Conservation (phyloP, 2,797 vertebrate species). For the Eutrigla gurnardus region DNA sequence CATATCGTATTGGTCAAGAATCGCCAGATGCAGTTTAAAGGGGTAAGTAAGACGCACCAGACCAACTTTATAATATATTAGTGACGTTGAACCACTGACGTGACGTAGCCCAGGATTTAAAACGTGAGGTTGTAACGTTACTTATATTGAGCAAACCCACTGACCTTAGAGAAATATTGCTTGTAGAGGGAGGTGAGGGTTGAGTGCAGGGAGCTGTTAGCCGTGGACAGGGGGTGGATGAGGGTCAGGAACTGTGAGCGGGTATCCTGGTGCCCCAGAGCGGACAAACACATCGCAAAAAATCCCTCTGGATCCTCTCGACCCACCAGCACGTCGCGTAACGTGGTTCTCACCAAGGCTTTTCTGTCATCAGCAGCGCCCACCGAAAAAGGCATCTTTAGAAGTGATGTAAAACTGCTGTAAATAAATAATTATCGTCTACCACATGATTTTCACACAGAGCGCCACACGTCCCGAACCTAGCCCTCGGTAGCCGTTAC, state of each 20-base stretch:
- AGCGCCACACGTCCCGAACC: neutral
- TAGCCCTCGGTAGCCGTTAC: slow-evolving; percentile 27
- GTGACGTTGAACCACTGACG: neutral
- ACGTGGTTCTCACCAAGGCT: slow-evolving; percentile 47
- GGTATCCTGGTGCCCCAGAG: slow-evolving; percentile 81
- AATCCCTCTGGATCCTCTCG: slow-evolving; percentile 75
- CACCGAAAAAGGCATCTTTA: slow-evolving; percentile 58
- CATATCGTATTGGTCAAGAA: neutral
- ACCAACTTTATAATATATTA: neutral
- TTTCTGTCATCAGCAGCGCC: slow-evolving; percentile 18
- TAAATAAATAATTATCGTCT: neutral
- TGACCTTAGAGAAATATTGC: slow-evolving; percentile 72
- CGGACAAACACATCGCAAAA: slow-evolving; percentile 86
- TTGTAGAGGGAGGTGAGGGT: slow-evolving; percentile 65
- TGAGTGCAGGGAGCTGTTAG: slow-evolving; percentile 60
- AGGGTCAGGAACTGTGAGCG: slow-evolving; percentile 58
- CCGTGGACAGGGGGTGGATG: slow-evolving; percentile 64
- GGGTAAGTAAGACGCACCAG: neutral
- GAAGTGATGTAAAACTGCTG: slow-evolving; percentile 10
- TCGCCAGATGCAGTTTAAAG: neutral
- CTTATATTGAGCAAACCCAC: neutral
- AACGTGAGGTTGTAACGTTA: neutral
- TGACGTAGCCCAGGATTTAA: neutral
- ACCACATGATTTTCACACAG: neutral
- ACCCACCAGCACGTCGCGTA: slow-evolving; percentile 68